Conservation (phyloP, 2,797 vertebrate species). For the Chanos chanos region DNA sequence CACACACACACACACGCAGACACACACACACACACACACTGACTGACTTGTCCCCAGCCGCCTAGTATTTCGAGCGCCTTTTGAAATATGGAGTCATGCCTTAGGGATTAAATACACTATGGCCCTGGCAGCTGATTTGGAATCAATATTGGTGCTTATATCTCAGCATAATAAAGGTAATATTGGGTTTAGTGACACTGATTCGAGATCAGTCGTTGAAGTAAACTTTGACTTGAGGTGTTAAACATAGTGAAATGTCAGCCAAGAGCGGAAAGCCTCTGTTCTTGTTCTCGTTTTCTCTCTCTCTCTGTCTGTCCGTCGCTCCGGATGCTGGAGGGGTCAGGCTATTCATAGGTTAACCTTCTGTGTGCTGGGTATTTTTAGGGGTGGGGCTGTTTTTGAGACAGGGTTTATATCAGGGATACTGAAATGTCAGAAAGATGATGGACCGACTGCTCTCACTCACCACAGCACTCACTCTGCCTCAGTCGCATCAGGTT, state of each 20-base stretch:
- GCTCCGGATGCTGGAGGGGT: conserved; percentile 53
- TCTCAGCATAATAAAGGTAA: background rate
- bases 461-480: conserved; percentile 8
- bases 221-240: conserved; percentile 20
- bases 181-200: background rate
- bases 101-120: no score
- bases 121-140: background rate
- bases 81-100: no score
- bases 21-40: no score
- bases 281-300: background rate
- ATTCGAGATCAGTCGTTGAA: conserved; percentile 6
- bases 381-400: background rate
- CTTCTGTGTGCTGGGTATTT: conserved; percentile 49
- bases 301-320: background rate
- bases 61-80: no score
- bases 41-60: no score
- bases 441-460: conserved; percentile 19
- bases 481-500: background rate
- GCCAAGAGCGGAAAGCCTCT: background rate
- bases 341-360: conserved; percentile 66
- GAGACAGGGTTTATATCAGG: conserved; percentile 3
- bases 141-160: background rate
- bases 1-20: no score
- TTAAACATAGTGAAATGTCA: conserved; percentile 33
- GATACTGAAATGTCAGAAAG: conserved; percentile 45